Base-by-base conservation (phyloP, 1,140 invertebrate species). In the Nasonia giraulti region DNA sequence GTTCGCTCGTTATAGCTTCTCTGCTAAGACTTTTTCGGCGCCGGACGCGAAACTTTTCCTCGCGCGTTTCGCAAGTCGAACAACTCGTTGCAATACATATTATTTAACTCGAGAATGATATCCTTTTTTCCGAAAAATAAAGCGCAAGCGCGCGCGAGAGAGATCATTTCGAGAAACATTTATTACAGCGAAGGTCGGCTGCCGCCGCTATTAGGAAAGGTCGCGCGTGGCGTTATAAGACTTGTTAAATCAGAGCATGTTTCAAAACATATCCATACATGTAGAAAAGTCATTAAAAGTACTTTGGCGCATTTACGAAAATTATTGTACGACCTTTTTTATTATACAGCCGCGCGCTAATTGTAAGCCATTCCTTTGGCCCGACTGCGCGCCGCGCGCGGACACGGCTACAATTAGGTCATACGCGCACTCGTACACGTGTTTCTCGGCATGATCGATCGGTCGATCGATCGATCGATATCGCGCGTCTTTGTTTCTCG, bases 271-370 rank as follows among this genome's bases (percentile, higher is more conserved):
- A 62, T 62, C 55, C 55, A 62, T 62, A 62, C 55, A 62, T 62
- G 55, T n/a, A 62, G 55, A 62, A 62, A 62, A 62, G 55, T 20
- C 55, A 62, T 62, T 62, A 62, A 62, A 8, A 62, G 68, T 71
- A 71, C 68, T 71, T 71, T 71, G 68, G 68, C 31, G 68, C 68
- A 71, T 71, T 71, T 71, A 33, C 68, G 55, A 71, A 71, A 71
- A 71, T 71, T 71, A 71, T 71, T 71, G 31, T 71, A 27, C 68
- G 7, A 71, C 8, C 23, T 71, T 71, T 33, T 71, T 71, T 71
- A 71, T 55, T 20, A n/a, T 62, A 6, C 6, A 62, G 17, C 6
- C 4, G 55, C 55, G 4, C 50, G 55, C 55, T 62, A 62, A 62
- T 62, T 62, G 55, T 62, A n/a, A 71, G 68, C 31, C 31, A n/a